These are phyloP conservation scores for Coleophora deauratella DNA, from an alignment of 2,888 invertebrate species.

Conservation along the genomic window DNA sequence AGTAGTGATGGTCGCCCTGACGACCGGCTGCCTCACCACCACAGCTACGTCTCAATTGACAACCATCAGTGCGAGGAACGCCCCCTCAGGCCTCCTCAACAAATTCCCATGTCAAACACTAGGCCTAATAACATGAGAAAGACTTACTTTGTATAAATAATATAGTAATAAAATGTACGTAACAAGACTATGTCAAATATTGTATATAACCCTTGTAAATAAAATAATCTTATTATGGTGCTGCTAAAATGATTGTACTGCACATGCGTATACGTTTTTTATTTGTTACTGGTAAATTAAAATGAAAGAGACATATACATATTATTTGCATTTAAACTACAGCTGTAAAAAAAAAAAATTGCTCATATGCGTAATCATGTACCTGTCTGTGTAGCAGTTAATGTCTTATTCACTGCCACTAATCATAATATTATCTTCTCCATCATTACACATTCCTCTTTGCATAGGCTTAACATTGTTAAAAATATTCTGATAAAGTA, in stretches of 20 bases:
- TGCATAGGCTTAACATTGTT: slow-evolving; percentile 15
- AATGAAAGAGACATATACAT: too few species aligned
- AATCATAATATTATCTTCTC: too few species aligned
- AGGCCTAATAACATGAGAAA: slow-evolving; percentile 60
- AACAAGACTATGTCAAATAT: too few species aligned
- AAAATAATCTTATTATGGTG: too few species aligned
- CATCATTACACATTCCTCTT: slow-evolving; percentile 40
- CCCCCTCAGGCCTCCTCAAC: slow-evolving; percentile 63
- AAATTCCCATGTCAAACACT: slow-evolving; percentile 64
- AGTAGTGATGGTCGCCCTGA: slow-evolving; percentile 73
- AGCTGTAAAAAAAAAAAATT: neutral
- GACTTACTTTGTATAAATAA: slow-evolving; percentile 63
- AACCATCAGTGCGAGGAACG: slow-evolving; percentile 68
- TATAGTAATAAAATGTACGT: neutral
- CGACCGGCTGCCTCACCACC: slow-evolving; percentile 69
- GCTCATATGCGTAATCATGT: slow-evolving; percentile 13
- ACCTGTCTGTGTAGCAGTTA: slow-evolving; percentile 11
- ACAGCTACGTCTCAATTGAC: slow-evolving; percentile 73
- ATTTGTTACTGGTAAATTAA: too few species aligned
- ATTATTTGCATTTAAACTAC: neutral
- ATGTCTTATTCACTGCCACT: neutral
- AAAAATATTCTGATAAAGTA: slow-evolving; percentile 32
- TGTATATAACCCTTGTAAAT: slow-evolving; percentile 7
- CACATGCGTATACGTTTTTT: too few species aligned
- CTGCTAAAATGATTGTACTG: too few species aligned